Evolutionary conservation across 2,797 vertebrate species (phyloP).

Genomic region (Aselliscus stoliczkanus): DNA sequence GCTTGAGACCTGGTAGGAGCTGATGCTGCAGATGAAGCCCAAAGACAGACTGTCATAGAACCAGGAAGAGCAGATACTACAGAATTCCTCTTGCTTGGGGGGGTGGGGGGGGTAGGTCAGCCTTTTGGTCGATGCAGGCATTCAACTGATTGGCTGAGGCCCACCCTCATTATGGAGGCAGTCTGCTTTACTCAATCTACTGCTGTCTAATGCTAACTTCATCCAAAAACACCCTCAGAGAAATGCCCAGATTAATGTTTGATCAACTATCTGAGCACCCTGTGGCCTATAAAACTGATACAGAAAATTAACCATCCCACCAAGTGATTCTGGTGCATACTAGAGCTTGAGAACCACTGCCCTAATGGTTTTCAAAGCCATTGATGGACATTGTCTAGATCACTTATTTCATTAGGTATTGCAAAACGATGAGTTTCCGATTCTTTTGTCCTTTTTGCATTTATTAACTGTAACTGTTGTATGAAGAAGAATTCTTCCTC

Average conservation of each 20-base stretch:
- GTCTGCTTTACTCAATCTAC: not conserved
- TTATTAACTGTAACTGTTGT: conserved; percentile 6
- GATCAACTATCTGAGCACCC: not conserved
- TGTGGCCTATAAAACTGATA: not conserved
- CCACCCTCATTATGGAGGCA: not conserved
- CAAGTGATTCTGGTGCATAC: not conserved
- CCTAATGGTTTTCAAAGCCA: not conserved
- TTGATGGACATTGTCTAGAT: not conserved
- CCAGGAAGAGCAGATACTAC: not conserved
- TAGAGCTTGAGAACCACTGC: not conserved
- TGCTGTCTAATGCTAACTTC: not conserved
- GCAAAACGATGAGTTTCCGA: not conserved
- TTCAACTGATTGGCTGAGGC: not conserved
- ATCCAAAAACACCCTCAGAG: not conserved
- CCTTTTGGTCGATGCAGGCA: not conserved
- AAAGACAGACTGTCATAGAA: not conserved
- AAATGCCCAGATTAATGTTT: not conserved
- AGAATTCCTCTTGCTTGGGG: not conserved
- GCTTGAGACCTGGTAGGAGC: not conserved
- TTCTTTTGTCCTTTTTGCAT: not conserved
- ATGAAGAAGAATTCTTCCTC: conserved; percentile 35
- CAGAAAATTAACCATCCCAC: not conserved
- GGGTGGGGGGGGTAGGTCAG: fast-evolving
- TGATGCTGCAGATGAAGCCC: not conserved
- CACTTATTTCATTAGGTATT: not conserved